Evolutionary conservation across 2,113 vertebrate species (phyloP), one percentile per base, ranked within the genome.

Genomic region (Aspiorhynchus laticeps): DNA sequence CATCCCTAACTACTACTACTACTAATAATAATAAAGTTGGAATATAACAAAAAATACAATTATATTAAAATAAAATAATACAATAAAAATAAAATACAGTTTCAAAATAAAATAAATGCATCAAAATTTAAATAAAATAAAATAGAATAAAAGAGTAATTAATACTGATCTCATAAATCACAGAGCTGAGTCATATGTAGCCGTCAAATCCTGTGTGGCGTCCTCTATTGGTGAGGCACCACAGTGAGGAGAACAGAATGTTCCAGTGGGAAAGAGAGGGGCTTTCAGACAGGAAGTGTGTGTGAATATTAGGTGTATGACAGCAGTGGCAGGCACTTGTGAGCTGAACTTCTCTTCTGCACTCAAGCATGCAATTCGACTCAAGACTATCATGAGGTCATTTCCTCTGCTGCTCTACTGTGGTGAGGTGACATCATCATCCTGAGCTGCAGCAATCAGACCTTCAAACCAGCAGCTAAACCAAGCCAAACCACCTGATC

Each of bases 241-340:
- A 46, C 26, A 31, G 21, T 38, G 21, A 73, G 26, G n/a, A 69
- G n/a, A 14, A 84, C 63, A 69, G 36, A 59, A 73, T 63, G 46
- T 84, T 82, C 81, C 83, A 79, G 56, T 7, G 33, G 14, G 24
- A 17, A 41, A n/a, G 26, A 4, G 11, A 19, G 15, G 69, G 53
- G 56, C 51, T 80, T 80, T 80, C 78, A 80, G 56, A 80, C 33
- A 80, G 78, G 78, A 80, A 80, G 78, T 80, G 78, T 11, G 78
- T 63, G 78, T 80, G 31, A 7, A 24, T 7, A 7, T 36, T 36
- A 36, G 5, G 28, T 36, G 28, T 36, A 15, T 36, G 28, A 33
- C 59, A 63, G 59, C 59, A 5, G 51, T 3, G 17, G 51, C 51
- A 63, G 12, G 28, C 7, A 65, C n/a, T n/a, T n/a, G 24, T 74